Evolutionary conservation across 2,797 vertebrate genomes (phyloP).

Genomic region (Dermochelys coriacea): DNA sequence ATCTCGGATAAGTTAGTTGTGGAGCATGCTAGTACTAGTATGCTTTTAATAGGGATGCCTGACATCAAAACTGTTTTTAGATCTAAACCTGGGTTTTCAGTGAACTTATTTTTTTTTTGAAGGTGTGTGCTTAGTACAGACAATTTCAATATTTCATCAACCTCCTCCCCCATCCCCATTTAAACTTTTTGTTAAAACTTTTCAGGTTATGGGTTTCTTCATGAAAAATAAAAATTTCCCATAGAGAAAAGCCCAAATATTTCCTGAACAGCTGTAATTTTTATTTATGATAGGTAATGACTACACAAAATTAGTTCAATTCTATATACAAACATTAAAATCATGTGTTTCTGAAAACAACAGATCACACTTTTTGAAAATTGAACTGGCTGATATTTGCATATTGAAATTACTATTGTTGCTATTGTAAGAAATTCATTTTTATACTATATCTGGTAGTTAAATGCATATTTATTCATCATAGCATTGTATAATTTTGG

Average conservation of each 20-base stretch:
- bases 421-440: background rate
- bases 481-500: background rate
- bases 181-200: constrained; percentile 9
- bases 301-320: background rate
- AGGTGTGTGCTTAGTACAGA: background rate
- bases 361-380: background rate
- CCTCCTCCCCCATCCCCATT: background rate
- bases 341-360: constrained; percentile 1
- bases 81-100: background rate
- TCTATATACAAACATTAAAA: background rate
- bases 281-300: background rate
- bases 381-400: background rate
- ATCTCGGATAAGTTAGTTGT: background rate
- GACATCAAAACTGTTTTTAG: background rate
- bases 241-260: background rate
- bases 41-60: constrained; percentile 38
- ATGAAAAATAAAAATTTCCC: constrained; percentile 10
- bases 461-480: constrained; percentile 23
- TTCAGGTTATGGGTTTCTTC: background rate
- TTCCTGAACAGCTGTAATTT: background rate
- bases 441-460: constrained; percentile 14
- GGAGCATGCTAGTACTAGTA: background rate
- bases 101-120: background rate
- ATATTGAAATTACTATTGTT: background rate
- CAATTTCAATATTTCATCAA: background rate